A percentile compares a stretch with the other conserved stretches of the same genome.
These are phyloP conservation scores for Dasysyrphus tricinctus DNA, from an alignment of 2,888 invertebrate species.

Conservation along the genomic window DNA sequence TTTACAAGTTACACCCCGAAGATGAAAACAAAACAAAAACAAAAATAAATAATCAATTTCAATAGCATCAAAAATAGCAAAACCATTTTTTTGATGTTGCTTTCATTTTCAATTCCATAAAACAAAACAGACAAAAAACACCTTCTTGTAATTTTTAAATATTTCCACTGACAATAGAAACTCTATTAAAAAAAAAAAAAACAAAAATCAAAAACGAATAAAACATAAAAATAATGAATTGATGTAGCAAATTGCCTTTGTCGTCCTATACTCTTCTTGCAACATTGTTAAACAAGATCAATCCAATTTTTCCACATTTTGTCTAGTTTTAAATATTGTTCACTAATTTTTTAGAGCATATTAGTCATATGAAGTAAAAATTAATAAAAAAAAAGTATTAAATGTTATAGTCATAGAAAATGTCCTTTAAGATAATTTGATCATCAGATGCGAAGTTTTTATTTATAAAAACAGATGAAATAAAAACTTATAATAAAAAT, in stretches of 20 bases:
- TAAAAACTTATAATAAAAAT: conserved; percentile 67
- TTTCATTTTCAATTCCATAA: conserved; percentile 29
- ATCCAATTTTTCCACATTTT: conserved; percentile 39
- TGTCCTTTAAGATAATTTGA: conserved; percentile 37
- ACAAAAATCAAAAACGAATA: conserved; percentile 12
- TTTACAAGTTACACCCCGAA: conserved; percentile 56
- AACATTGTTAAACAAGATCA: conserved; percentile 48
- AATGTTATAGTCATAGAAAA: conserved; percentile 51
- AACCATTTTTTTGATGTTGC: conserved; percentile 52
- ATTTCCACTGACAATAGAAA: conserved; percentile 46
- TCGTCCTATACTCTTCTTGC: conserved; percentile 37
- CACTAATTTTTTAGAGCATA: conserved; percentile 36
- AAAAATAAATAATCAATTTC: conserved; percentile 2
- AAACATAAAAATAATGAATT: conserved; percentile 62
- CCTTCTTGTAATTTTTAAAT: background rate
- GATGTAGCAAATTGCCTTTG: conserved; percentile 40
- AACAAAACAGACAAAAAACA: conserved; percentile 12
- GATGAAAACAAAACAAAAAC: background rate
- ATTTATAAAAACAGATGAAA: conserved; percentile 53
- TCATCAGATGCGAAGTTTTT: conserved; percentile 44
- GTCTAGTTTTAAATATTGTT: conserved; percentile 46
- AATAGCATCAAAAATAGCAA: conserved; percentile 40
- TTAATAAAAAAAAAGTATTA: conserved; percentile 50
- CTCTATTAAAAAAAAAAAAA: conserved; percentile 53
- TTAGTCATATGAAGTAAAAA: conserved; percentile 43